phyloP scores from a whole-genome alignment of 2,797 vertebrate genomes.

The Danionella dracula region DNA sequence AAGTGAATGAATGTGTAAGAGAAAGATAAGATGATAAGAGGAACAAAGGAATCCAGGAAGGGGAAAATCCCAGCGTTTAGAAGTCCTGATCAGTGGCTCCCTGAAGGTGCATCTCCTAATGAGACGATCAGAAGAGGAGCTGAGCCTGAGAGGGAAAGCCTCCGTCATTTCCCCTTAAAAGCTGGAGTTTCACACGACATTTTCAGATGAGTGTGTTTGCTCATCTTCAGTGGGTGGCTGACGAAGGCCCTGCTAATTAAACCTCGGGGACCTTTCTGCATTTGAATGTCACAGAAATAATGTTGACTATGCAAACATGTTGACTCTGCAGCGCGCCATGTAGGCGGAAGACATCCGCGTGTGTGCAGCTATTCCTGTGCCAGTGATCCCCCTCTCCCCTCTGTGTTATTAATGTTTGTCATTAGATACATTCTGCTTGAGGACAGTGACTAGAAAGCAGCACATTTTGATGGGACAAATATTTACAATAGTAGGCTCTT shows the following conservation, averaged over 20 bases:
- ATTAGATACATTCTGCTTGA: constrained; percentile 64
- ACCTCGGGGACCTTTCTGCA: constrained; percentile 58
- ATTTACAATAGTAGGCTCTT: constrained; percentile 74
- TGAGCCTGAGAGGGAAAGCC: constrained; percentile 19
- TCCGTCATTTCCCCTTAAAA: constrained; percentile 38
- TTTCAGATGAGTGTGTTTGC: constrained; percentile 54
- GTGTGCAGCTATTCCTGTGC: constrained; percentile 20
- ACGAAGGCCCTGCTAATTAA: constrained; percentile 75
- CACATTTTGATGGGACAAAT: constrained; percentile 75
- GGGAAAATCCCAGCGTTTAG: constrained; percentile 63
- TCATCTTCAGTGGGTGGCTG: constrained; percentile 60
- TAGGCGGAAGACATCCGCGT: constrained; percentile 52
- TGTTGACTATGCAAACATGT: constrained; percentile 61
- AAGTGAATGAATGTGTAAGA: constrained; percentile 13
- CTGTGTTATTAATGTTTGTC: constrained; percentile 71
- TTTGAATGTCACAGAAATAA: constrained; percentile 73
- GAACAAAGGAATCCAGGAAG: constrained; percentile 28
- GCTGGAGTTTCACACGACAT: constrained; percentile 22
- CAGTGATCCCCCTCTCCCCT: constrained; percentile 45
- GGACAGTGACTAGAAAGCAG: constrained; percentile 60
- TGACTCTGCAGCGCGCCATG: constrained; percentile 61
- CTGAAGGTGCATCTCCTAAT: constrained; percentile 63
- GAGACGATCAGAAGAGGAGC: constrained; percentile 54
- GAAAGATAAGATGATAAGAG: constrained; percentile 52
- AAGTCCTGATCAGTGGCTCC: constrained; percentile 65